These are phyloP conservation scores for Morone chrysops DNA, from an alignment of 2,113 vertebrate genomes.

Conservation along the genomic window DNA sequence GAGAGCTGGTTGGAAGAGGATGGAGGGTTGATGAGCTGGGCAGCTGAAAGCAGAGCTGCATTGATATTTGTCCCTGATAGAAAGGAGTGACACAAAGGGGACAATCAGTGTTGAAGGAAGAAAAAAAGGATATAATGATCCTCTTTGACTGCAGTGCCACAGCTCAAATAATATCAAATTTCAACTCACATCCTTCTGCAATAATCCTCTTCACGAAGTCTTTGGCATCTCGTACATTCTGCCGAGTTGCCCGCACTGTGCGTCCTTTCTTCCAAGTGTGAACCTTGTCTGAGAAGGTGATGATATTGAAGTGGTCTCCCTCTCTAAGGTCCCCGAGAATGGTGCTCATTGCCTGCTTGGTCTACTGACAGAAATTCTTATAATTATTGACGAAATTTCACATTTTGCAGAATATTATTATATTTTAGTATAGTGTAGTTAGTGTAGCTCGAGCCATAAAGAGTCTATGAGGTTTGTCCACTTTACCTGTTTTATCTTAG, in stretches of 20 bases:
- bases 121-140: not conserved
- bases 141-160: not conserved
- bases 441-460: not conserved
- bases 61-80: slow-evolving; percentile 89
- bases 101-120: not conserved
- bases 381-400: slow-evolving; percentile 12
- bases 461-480: slow-evolving; percentile 4
- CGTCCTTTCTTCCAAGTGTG: slow-evolving; percentile 85
- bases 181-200: slow-evolving; percentile 86
- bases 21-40: slow-evolving; percentile 83
- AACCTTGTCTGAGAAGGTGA: slow-evolving; percentile 89
- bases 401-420: not conserved
- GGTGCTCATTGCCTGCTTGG: slow-evolving; percentile 88
- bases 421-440: not conserved
- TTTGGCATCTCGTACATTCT: slow-evolving; percentile 85
- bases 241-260: slow-evolving; percentile 82
- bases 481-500: slow-evolving; percentile 89
- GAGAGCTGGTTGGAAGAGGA: slow-evolving; percentile 44
- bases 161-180: not conserved
- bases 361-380: slow-evolving; percentile 77
- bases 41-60: slow-evolving; percentile 85
- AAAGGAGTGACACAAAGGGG: slow-evolving; percentile 15
- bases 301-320: slow-evolving; percentile 89
- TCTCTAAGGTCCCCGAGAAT: slow-evolving; percentile 86
- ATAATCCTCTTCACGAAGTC: slow-evolving; percentile 85